Conservation (phyloP, 2,888 invertebrate species). For the Pemphredon lugubris region DNA sequence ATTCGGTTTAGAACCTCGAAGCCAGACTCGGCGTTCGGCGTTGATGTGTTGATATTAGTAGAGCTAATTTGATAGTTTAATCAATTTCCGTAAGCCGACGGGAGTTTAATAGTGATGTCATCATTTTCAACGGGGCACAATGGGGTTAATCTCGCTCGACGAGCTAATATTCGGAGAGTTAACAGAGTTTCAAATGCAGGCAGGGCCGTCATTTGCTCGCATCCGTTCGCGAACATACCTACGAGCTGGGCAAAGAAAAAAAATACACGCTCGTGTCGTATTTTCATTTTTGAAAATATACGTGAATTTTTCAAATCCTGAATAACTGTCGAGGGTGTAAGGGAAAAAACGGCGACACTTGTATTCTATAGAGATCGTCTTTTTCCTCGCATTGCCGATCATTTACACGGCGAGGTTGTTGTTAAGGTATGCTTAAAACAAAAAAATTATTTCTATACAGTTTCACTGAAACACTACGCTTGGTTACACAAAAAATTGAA, state of each 20-base stretch:
- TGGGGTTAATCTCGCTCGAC: conserved; percentile 80
- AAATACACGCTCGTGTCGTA: conserved; percentile 12
- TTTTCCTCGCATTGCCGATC: too few species aligned
- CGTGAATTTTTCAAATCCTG: too few species aligned
- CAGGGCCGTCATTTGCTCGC: conserved; percentile 72
- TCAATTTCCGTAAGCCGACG: conserved; percentile 80
- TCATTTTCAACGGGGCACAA: conserved; percentile 80
- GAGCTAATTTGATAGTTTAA: conserved; percentile 81
- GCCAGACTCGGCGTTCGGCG: conserved; percentile 52
- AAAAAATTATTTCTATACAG: too few species aligned
- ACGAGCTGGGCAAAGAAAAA: conserved; percentile 25
- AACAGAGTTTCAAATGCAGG: conserved; percentile 80
- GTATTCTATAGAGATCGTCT: too few species aligned
- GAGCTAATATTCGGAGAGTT: conserved; percentile 80
- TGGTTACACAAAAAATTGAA: too few species aligned
- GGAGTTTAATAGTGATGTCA: conserved; percentile 81
- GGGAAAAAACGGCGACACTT: too few species aligned
- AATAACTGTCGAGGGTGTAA: too few species aligned
- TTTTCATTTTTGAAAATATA: neutral
- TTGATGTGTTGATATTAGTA: conserved; percentile 79
- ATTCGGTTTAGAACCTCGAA: conserved; percentile 60
- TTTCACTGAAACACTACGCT: too few species aligned
- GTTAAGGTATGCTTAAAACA: too few species aligned
- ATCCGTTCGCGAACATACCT: conserved; percentile 57
- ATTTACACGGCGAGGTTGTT: too few species aligned